Evolutionary conservation across 2,797 vertebrate genomes (phyloP).

Genomic region (Artibeus jamaicensis): DNA sequence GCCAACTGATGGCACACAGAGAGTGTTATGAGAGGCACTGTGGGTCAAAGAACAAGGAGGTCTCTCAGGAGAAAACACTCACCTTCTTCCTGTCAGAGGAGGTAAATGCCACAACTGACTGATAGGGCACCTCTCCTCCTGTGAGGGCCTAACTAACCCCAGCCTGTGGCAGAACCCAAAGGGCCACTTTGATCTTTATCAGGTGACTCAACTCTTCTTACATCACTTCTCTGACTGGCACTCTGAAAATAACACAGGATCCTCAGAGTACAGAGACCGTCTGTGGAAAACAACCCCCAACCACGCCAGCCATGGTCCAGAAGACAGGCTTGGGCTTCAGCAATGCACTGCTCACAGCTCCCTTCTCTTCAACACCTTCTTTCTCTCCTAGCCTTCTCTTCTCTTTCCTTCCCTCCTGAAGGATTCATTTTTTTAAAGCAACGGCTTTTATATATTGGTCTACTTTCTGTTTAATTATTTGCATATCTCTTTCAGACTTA

Average conservation of each 20-base stretch:
- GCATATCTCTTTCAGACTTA: background rate
- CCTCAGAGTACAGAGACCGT: background rate
- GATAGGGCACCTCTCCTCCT: background rate
- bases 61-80: conserved; percentile 16
- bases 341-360: background rate
- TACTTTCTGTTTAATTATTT: background rate
- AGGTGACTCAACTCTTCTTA: background rate
- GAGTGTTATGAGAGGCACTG: background rate
- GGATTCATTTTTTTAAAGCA: background rate
- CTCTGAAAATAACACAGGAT: background rate
- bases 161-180: conserved; percentile 50
- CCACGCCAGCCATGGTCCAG: background rate
- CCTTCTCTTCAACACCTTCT: background rate
- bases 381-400: background rate
- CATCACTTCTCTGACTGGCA: background rate
- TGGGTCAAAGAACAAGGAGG: background rate
- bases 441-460: background rate
- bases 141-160: background rate
- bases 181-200: conserved; percentile 30
- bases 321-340: background rate
- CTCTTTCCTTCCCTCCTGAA: background rate
- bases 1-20: background rate
- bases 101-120: background rate
- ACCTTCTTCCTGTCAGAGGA: background rate
- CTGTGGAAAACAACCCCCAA: background rate